These are phyloP conservation scores for Hafferia zeledoni DNA, from an alignment of 2,797 vertebrate species.

Conservation along the genomic window DNA sequence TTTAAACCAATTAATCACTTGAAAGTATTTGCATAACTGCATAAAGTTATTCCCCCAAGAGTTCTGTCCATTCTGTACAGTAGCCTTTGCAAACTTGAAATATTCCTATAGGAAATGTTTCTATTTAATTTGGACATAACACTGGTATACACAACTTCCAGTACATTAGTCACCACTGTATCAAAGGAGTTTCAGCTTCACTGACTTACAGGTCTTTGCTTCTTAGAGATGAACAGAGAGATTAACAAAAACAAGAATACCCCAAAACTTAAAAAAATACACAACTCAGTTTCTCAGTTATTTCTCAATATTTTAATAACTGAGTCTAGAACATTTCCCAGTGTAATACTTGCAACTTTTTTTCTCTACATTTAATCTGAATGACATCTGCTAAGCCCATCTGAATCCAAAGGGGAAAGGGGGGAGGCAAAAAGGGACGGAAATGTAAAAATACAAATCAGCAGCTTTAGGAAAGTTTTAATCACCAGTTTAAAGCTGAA, in stretches of 20 bases:
- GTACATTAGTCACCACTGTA: not conserved
- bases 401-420: not conserved
- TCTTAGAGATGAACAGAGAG: not conserved
- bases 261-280: not conserved
- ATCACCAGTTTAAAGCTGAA: not conserved
- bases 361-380: not conserved
- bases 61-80: not conserved
- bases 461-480: not conserved
- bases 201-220: not conserved
- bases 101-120: not conserved
- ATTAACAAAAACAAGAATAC: not conserved
- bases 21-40: not conserved
- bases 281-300: not conserved
- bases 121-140: not conserved
- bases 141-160: not conserved
- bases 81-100: not conserved
- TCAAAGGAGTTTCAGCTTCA: not conserved
- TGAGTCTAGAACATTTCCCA: not conserved
- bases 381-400: not conserved
- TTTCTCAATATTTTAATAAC: not conserved
- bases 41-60: not conserved
- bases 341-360: not conserved
- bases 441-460: slow-evolving; percentile 6
- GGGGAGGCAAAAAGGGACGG: rapidly evolving
- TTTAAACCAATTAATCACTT: not conserved